phyloP scores from a whole-genome alignment of 2,797 vertebrate genomes.

The Phataginus tricuspis region DNA sequence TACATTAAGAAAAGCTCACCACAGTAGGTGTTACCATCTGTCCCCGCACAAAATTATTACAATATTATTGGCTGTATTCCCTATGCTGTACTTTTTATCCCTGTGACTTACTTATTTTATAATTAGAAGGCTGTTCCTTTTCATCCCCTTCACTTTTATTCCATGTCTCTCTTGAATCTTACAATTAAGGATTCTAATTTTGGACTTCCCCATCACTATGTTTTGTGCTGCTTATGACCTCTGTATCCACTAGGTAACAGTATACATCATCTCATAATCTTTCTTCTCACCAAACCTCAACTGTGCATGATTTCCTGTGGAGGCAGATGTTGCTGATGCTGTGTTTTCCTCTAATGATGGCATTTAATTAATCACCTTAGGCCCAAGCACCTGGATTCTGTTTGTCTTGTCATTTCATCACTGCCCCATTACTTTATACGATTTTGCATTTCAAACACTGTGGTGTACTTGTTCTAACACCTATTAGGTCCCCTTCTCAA shows the following conservation, averaged over 20 bases:
- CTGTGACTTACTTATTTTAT: too few relatives aligned
- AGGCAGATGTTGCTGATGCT: not conserved
- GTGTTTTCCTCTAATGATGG: not conserved
- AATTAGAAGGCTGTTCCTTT: too few relatives aligned
- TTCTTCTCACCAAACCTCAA: not conserved
- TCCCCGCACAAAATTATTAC: too few relatives aligned
- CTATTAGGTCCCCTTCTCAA: slow-evolving; percentile 54
- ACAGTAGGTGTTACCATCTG: too few relatives aligned
- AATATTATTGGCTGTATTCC: too few relatives aligned
- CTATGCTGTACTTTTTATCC: too few relatives aligned
- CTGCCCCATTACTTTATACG: not conserved
- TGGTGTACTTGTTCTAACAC: slow-evolving; percentile 19
- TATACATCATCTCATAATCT: not conserved
- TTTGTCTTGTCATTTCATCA: slow-evolving; percentile 52
- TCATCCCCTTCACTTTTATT: too few relatives aligned
- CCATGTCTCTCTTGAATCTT: not conserved
- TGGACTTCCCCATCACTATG: not conserved
- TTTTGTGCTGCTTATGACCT: not conserved
- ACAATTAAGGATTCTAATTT: not conserved
- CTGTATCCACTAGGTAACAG: not conserved
- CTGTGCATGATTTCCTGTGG: not conserved
- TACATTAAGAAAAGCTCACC: too few relatives aligned
- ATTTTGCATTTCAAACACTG: slow-evolving; percentile 49
- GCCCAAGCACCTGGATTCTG: not conserved
- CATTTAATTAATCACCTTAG: not conserved